phyloP scores from a whole-genome alignment of 2,888 invertebrate genomes.

The Sylvicola cinctus region DNA sequence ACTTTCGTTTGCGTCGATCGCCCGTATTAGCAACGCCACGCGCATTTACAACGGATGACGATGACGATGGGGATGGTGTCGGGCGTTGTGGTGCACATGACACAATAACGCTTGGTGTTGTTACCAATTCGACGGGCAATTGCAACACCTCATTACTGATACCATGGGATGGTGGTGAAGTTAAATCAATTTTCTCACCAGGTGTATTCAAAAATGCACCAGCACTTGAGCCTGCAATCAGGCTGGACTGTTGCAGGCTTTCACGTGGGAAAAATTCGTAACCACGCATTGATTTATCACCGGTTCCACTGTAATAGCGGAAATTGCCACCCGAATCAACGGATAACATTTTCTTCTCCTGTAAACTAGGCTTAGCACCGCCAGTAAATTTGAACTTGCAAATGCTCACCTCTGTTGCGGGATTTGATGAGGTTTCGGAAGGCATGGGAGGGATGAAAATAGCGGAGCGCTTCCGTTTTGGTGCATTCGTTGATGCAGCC shows the following conservation, averaged over 20 bases:
- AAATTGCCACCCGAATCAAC: constrained; percentile 81
- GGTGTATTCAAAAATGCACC: constrained; percentile 29
- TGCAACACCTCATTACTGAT: constrained; percentile 21
- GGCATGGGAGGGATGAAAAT: constrained; percentile 72
- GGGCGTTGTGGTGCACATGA: not conserved
- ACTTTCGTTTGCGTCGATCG: constrained; percentile 43
- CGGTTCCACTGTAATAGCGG: constrained; percentile 68
- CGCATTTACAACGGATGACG: not conserved
- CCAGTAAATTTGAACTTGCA: constrained; percentile 89
- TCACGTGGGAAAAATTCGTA: constrained; percentile 62
- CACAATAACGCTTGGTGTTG: constrained; percentile 7
- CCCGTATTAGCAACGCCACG: constrained; percentile 18
- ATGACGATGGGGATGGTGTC: not conserved
- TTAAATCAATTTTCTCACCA: constrained; percentile 26
- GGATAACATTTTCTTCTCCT: constrained; percentile 81
- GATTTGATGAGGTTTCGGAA: constrained; percentile 49
- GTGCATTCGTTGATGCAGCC: constrained; percentile 11
- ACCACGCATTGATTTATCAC: constrained; percentile 54
- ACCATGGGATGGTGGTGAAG: constrained; percentile 20
- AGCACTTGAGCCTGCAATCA: constrained; percentile 30
- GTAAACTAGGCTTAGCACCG: constrained; percentile 68
- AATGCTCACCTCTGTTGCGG: constrained; percentile 70
- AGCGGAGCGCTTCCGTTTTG: constrained; percentile 58
- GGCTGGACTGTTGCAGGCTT: constrained; percentile 37
- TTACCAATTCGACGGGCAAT: constrained; percentile 18